phyloP scores from a whole-genome alignment of 2,797 vertebrate species.

The Trematomus bernacchii region DNA sequence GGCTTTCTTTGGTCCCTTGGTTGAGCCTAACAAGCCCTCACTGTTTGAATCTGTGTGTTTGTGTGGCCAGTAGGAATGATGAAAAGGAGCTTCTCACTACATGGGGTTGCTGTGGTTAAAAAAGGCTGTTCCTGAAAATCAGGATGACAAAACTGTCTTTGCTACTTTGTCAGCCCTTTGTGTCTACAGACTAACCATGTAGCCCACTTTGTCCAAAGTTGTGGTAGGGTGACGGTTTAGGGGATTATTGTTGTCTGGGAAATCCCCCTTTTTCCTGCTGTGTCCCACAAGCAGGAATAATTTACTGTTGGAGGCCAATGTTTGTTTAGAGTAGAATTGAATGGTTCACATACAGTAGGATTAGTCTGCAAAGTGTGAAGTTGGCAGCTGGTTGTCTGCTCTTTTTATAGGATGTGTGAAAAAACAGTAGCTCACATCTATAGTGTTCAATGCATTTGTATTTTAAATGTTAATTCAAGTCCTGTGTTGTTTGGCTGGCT shows the following conservation, averaged over 20 bases:
- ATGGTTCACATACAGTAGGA: slow-evolving; percentile 16
- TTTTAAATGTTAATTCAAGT: slow-evolving; percentile 1
- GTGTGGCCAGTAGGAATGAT: slow-evolving; percentile 52
- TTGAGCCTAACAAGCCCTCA: slow-evolving; percentile 24
- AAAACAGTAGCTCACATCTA: slow-evolving; percentile 2
- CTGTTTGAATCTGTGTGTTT: slow-evolving; percentile 43
- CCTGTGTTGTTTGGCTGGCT: not conserved
- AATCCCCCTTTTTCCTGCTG: slow-evolving; percentile 37
- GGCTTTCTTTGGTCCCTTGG: slow-evolving; percentile 18
- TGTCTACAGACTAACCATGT: slow-evolving; percentile 39
- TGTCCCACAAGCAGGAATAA: slow-evolving; percentile 45
- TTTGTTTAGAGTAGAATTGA: slow-evolving; percentile 19
- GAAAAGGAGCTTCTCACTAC: slow-evolving; percentile 56
- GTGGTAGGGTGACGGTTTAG: slow-evolving; percentile 39
- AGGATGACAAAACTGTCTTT: slow-evolving; percentile 38
- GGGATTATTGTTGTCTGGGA: slow-evolving; percentile 44
- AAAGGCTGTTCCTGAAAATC: slow-evolving; percentile 40
- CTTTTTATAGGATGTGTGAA: slow-evolving; percentile 19
- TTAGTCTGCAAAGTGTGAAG: slow-evolving; percentile 2
- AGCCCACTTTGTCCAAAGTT: slow-evolving; percentile 45
- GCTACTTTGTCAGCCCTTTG: slow-evolving; percentile 41
- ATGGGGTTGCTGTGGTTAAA: slow-evolving; percentile 41
- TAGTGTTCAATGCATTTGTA: not conserved
- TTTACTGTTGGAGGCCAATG: slow-evolving; percentile 27
- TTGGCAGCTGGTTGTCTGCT: slow-evolving; percentile 34